These are phyloP conservation scores for Clarias fuscus DNA, from an alignment of 2,797 vertebrate genomes.

Conservation along the genomic window DNA sequence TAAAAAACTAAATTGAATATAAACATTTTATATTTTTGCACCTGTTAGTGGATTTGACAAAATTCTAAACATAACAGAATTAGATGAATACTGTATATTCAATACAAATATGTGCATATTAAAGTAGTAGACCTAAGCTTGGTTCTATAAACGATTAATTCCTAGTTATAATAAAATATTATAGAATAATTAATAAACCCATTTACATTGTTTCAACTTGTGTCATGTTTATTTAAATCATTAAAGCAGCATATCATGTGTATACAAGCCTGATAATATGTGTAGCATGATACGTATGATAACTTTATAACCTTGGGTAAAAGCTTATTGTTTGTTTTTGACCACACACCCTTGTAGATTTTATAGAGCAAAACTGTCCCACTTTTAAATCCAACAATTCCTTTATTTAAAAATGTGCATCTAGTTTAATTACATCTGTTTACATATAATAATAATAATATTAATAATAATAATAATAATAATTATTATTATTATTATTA, in stretches of 20 bases:
- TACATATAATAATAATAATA: too few species aligned
- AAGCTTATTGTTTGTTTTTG: conserved; percentile 27
- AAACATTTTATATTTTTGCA: too few species aligned
- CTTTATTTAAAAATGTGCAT: not conserved
- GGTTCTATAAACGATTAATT: too few species aligned
- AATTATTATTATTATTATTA: too few species aligned
- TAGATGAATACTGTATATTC: too few species aligned
- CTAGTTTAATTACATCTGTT: not conserved
- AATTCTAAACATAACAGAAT: too few species aligned
- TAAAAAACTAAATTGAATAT: too few species aligned
- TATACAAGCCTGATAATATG: not conserved
- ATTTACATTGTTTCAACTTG: not conserved
- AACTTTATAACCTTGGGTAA: not conserved
- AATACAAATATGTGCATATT: too few species aligned
- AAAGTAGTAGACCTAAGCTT: too few species aligned
- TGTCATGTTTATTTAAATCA: not conserved
- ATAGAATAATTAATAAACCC: not conserved
- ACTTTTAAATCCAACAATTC: not conserved
- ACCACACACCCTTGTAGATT: not conserved
- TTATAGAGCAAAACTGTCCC: not conserved
- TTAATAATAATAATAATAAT: too few species aligned
- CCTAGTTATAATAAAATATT: too few species aligned
- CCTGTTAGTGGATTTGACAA: too few species aligned
- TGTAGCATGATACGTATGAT: not conserved
- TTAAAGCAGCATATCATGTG: not conserved